Evolutionary conservation across 2,888 invertebrate genomes (phyloP), one percentile per base, ranked within the genome.

Genomic region (Himalopsyche anomala): DNA sequence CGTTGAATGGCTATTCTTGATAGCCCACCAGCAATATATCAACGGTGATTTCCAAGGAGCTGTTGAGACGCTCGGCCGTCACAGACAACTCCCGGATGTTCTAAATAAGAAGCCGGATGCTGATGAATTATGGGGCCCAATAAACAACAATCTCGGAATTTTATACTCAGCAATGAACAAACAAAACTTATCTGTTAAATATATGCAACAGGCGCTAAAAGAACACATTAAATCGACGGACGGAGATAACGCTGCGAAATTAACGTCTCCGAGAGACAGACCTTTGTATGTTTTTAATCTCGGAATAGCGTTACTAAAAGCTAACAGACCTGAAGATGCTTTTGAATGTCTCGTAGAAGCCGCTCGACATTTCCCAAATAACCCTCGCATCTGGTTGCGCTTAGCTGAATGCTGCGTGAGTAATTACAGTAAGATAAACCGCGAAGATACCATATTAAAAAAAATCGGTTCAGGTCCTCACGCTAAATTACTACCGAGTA

Each of bases 351-450:
- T 99, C 79, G 95, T 97, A 17, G 96, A 98, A 91, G 97, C 97
- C 4, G 95, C 97, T 0, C 95, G 97, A 88, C 95, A 96, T 86
- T 97, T 96, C 90, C 97, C 97, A 88, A 96, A 96, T 89, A 98
- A 98, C 91, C 97, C 98, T 5, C 94, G 97, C 85, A 94, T 99
- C 69, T 99, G 99, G 99, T 92, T 98, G 86, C 94, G 99, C 89
- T 93, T 99, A 90, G 98, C 99, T 0, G 99, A 99, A 91, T 98
- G 98, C 90, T 98, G 98, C 91, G 96, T 98, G 80, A 95, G 94
- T 89, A 94, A 94, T 90, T 94, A 95, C 89, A 95, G 95, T 90
- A 92, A 92, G 88, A 94, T 94, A 89, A 93, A 94, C 90, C 90
- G 90, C 5, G 91, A 92, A 85, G 92, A 92, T 87, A 92, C 92